Conservation (phyloP, 2,888 invertebrate species). For the Cheilosia impressa region DNA sequence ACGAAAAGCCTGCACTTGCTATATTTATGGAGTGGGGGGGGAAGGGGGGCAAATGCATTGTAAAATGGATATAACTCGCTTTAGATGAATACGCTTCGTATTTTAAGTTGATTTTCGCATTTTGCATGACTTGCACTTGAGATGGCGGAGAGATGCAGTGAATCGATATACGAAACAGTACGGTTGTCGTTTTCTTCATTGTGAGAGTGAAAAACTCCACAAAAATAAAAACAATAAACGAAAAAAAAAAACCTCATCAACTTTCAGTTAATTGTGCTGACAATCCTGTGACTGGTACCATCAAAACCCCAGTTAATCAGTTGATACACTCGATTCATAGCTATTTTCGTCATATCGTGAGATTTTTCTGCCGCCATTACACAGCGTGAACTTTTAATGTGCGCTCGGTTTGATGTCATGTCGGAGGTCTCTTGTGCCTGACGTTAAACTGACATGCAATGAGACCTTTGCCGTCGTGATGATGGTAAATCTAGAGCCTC, state of each 20-base stretch:
- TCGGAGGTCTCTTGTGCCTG: constrained; percentile 26
- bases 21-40: neutral
- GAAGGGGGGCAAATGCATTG: constrained; percentile 1
- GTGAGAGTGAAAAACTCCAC: neutral
- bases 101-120: constrained; percentile 51
- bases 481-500: neutral
- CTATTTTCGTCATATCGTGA: constrained; percentile 22
- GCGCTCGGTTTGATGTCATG: constrained; percentile 48
- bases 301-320: constrained; percentile 39
- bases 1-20: neutral
- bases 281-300: constrained; percentile 39
- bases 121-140: neutral
- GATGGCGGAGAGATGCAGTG: too few species aligned
- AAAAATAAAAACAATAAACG: too few species aligned
- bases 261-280: constrained; percentile 50
- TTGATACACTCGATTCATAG: constrained; percentile 31
- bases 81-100: neutral
- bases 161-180: neutral
- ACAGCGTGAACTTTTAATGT: constrained; percentile 26
- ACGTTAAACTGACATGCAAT: constrained; percentile 56
- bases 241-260: constrained; percentile 3
- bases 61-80: constrained; percentile 26
- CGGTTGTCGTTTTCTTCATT: neutral
- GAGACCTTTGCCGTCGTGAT: neutral
- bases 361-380: neutral